A percentile compares a stretch with the other conserved stretches of the same genome.
These are phyloP conservation scores for Philereme vetulata DNA, from an alignment of 2,888 invertebrate species.

Conservation along the genomic window DNA sequence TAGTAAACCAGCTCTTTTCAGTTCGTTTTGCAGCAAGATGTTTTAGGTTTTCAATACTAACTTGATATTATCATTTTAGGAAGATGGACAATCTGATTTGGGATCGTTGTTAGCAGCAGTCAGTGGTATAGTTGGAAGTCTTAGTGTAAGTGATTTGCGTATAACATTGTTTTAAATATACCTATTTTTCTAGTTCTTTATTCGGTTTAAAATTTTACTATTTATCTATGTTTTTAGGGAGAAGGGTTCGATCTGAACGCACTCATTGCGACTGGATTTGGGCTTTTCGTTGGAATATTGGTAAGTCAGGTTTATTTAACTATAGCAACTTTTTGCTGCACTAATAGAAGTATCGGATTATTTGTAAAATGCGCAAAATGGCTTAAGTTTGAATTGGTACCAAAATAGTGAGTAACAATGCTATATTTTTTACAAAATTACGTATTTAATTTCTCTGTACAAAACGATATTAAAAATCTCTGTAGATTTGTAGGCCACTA, in stretches of 20 bases:
- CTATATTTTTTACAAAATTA: no score
- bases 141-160: constrained; percentile 68
- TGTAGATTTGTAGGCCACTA: no score
- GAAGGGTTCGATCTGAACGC: constrained; percentile 75
- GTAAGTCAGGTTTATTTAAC: constrained; percentile 48
- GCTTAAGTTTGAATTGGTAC: no score
- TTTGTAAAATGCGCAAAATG: no score
- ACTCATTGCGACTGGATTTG: constrained; percentile 70
- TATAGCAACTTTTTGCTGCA: no score
- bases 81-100: constrained; percentile 76
- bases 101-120: constrained; percentile 73
- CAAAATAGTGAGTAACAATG: no score
- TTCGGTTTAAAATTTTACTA: neutral
- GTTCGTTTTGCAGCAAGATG: no score
- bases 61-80: constrained; percentile 50
- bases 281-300: constrained; percentile 74
- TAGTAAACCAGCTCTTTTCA: no score
- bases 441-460: no score
- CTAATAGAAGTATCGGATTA: no score
- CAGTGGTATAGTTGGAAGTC: constrained; percentile 71
- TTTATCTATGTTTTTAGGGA: constrained; percentile 58
- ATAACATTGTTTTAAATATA: neutral
- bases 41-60: neutral
- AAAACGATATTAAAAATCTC: no score
- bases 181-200: neutral